Base-by-base conservation (phyloP, 2,797 vertebrate species). In the Chanos chanos region DNA sequence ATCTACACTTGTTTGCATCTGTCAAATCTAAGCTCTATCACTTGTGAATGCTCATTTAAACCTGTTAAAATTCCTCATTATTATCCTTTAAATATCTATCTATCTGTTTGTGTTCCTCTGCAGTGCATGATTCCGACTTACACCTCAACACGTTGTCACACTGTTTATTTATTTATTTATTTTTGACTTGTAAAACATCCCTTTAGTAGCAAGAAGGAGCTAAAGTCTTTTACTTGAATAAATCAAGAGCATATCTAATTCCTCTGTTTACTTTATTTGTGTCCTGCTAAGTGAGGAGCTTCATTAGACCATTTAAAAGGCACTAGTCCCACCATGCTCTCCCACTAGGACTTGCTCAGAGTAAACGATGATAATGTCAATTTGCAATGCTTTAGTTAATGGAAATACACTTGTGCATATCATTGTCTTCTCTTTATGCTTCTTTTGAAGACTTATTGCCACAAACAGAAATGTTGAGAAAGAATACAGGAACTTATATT, bases 291-390 rank as follows among this genome's bases (percentile, higher is more conserved):
- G 55, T 44, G 24, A 44, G 49, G 61, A 10, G 64, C 64, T 61
- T 74, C 61, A 71, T 68, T 72, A 74, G 53, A 19, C 25, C 52
- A 41, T 53, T 18, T 31, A 31, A 55, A 66, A 62, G 66, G 44
- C 15, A 44, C 8, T 10, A 25, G 27, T 69, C 65, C 36, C 65
- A 43, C 44, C 5, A 54, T 19, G 37, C 48, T 59, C 40, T 71
- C 66, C 28, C 43, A 45, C 48, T 51, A 41, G 40, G 63, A 41
- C 44, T 37, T 31, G 51, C 19, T 40, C 39, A 21, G 61, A 43
- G 59, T 39, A 54, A 65, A 73, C 64, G 51, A 49, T 64, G 34
- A 71, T 64, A 67, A 43, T 62, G 61, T 62, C 73, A 52, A 73
- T 71, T 64, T 63, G 53, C 10, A 40, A 44, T 25, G 12, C 19